These are phyloP conservation scores for Drosophila bifasciata DNA, from an alignment of 1,140 invertebrate species.

Conservation along the genomic window DNA sequence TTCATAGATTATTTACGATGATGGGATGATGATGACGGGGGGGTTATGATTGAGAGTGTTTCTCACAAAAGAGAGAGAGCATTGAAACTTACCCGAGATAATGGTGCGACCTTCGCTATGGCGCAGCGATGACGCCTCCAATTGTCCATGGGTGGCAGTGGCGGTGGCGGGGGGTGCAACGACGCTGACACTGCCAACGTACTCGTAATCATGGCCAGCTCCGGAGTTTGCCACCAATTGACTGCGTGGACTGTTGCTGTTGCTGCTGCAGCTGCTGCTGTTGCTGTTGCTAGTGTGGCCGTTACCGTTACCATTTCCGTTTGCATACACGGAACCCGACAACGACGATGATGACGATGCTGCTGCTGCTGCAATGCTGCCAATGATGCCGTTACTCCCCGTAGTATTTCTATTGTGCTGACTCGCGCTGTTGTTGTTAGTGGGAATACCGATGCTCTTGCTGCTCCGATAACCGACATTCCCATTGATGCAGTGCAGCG, in stretches of 20 bases:
- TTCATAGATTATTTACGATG: neutral
- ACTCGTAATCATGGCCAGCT: conserved; percentile 22
- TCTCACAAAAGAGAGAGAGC: neutral
- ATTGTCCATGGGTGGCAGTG: conserved; percentile 32
- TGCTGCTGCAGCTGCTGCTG: conserved; percentile 28
- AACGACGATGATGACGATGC: conserved; percentile 38
- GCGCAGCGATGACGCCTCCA: conserved; percentile 18
- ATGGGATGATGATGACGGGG: neutral
- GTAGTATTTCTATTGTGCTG: conserved; percentile 68
- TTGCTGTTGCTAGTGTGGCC: conserved; percentile 8
- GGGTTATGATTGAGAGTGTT: neutral
- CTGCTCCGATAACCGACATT: conserved; percentile 17
- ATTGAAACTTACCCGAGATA: conserved; percentile 56
- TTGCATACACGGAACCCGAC: conserved; percentile 21
- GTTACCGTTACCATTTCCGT: conserved; percentile 27
- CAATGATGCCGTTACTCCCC: conserved; percentile 44
- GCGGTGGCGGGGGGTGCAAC: neutral
- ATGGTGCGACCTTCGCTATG: conserved; percentile 63
- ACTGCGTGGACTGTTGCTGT: conserved; percentile 33
- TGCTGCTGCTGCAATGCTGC: conserved; percentile 21
- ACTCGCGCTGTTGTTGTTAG: conserved; percentile 63
- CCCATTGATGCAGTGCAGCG: conserved; percentile 39
- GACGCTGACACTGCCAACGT: conserved; percentile 9
- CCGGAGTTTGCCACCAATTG: conserved; percentile 13
- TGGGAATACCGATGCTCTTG: conserved; percentile 27